phyloP scores from a whole-genome alignment of 2,888 invertebrate species.

The Cephonodes hylas region DNA sequence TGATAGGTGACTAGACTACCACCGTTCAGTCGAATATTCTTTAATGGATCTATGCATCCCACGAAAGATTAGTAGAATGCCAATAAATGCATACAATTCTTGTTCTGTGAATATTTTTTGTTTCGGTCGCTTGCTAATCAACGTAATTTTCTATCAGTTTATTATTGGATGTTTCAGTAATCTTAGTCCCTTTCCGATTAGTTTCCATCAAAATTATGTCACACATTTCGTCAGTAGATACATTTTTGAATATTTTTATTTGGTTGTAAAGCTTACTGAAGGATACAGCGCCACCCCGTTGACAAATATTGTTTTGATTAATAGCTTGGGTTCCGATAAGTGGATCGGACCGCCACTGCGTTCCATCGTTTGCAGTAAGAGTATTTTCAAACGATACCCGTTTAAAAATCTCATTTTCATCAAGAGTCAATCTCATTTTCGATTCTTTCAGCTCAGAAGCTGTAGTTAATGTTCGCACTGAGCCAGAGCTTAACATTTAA shows the following conservation, averaged over 20 bases:
- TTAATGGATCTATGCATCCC: constrained; percentile 16
- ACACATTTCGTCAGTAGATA: too few species aligned
- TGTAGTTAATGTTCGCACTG: too few species aligned
- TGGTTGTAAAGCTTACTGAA: too few species aligned
- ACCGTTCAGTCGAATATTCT: constrained; percentile 17
- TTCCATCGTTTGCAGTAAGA: constrained; percentile 21
- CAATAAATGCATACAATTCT: constrained; percentile 20
- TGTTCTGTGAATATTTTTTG: constrained; percentile 20
- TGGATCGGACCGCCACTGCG: constrained; percentile 12
- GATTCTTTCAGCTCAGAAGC: constrained; percentile 13
- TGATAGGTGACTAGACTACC: constrained; percentile 14
- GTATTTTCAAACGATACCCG: constrained; percentile 14
- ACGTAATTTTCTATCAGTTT: too few species aligned
- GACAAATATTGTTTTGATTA: too few species aligned
- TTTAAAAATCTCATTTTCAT: constrained; percentile 16
- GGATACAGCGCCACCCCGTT: too few species aligned
- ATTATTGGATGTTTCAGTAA: too few species aligned
- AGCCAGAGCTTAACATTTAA: neutral
- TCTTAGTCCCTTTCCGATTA: too few species aligned
- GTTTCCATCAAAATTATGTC: too few species aligned
- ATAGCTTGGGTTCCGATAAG: too few species aligned
- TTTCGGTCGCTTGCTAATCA: too few species aligned
- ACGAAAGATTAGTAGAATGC: constrained; percentile 18
- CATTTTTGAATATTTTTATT: too few species aligned
- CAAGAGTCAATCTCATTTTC: constrained; percentile 15